Evolutionary conservation across 2,113 vertebrate genomes (phyloP).

Genomic region (Mionectes macconnelli): DNA sequence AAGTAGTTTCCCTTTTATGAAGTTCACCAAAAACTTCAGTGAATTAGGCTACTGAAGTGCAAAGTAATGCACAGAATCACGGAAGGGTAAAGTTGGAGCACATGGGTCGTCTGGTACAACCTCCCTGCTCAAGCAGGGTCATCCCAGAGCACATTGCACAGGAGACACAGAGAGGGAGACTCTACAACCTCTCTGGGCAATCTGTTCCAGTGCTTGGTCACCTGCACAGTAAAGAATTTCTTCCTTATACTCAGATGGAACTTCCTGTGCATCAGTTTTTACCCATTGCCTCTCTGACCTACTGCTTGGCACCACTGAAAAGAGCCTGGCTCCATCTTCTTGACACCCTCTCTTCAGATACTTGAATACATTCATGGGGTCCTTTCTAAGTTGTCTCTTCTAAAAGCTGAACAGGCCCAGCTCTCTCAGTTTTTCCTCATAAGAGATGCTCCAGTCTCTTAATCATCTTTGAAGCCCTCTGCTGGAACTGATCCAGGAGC

Average conservation of each 20-base stretch:
- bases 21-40: background rate
- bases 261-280: background rate
- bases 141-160: background rate
- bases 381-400: background rate
- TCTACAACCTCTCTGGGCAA: background rate
- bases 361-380: background rate
- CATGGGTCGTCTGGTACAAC: background rate
- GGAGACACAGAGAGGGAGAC: background rate
- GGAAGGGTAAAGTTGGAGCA: background rate
- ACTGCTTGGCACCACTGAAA: accelerated
- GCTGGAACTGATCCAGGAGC: background rate
- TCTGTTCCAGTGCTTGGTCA: background rate
- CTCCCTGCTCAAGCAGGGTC: background rate
- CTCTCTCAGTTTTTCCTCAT: background rate
- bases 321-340: background rate
- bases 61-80: background rate
- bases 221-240: background rate
- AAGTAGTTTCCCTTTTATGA: background rate
- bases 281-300: background rate
- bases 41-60: background rate
- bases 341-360: background rate
- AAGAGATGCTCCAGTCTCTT: background rate
- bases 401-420: background rate
- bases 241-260: background rate
- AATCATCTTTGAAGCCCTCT: background rate